Percentiles rank a stretch among this genome's conserved stretches.
Conservation (phyloP, 2,888 invertebrate genomes). For the Drosophila putrida region DNA sequence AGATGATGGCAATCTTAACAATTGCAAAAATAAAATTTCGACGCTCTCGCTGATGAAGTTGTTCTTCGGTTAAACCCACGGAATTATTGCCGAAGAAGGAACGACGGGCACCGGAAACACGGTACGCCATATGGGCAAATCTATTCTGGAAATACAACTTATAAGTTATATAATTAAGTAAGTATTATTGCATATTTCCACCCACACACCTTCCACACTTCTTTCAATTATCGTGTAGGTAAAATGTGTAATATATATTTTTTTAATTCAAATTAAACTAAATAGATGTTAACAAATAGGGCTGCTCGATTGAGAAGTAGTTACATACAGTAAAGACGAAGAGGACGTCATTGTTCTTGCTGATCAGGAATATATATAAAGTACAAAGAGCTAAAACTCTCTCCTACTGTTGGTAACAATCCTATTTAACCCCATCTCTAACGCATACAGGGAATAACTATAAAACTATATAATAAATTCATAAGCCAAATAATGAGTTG, state of each 20-base stretch:
- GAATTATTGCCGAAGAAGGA: neutral
- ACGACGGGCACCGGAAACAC: neutral
- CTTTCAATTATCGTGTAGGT: neutral
- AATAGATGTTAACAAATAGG: conserved; percentile 1
- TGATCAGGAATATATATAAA: neutral
- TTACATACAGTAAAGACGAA: neutral
- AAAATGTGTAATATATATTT: neutral
- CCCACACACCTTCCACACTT: neutral
- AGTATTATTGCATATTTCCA: neutral
- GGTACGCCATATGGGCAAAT: neutral
- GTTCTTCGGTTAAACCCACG: neutral
- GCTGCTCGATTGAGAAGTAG: neutral
- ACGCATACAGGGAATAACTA: neutral
- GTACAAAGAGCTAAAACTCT: no score
- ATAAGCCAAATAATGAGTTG: conserved; percentile 8
- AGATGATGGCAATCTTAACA: neutral
- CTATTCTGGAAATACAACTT: neutral
- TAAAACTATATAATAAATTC: neutral
- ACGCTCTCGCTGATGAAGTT: neutral
- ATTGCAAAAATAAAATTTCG: neutral
- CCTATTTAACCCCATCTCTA: neutral
- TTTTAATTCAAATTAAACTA: neutral
- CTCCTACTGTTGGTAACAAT: neutral
- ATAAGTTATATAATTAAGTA: neutral
- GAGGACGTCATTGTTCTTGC: neutral